Evolutionary conservation across 1,140 invertebrate species (phyloP).

Genomic region (Trichogramma pretiosum): DNA sequence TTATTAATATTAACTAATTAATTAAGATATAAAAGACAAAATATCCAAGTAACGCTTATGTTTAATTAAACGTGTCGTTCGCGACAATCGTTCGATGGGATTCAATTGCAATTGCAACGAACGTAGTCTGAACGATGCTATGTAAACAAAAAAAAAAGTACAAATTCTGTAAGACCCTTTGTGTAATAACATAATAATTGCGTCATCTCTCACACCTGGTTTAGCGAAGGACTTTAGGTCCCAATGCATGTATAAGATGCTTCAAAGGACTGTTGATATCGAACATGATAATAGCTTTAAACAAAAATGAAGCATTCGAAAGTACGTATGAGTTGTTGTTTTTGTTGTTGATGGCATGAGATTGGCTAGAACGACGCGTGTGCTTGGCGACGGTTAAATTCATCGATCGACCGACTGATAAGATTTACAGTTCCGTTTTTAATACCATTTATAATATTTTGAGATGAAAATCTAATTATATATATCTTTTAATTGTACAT

Average conservation of each 20-base stretch:
- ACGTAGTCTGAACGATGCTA: too few relatives aligned
- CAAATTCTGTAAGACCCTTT: constrained; percentile 42
- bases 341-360: too few relatives aligned
- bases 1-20: constrained; percentile 16
- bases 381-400: too few relatives aligned
- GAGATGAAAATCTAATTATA: constrained; percentile 8
- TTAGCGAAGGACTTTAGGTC: constrained; percentile 20
- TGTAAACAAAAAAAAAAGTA: constrained; percentile 36
- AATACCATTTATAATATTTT: constrained; percentile 2
- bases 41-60: constrained; percentile 13
- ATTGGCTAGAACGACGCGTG: too few relatives aligned
- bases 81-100: too few relatives aligned
- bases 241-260: too few relatives aligned
- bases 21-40: constrained; percentile 12
- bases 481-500: constrained; percentile 3
- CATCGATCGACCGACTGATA: constrained; percentile 13
- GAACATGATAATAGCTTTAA: too few relatives aligned
- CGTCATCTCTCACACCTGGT: constrained; percentile 28
- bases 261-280: too few relatives aligned
- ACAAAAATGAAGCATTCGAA: constrained; percentile 10
- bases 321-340: too few relatives aligned
- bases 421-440: constrained; percentile 3
- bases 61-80: too few relatives aligned
- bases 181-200: constrained; percentile 20
- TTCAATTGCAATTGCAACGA: too few relatives aligned